A percentile compares a stretch with the other conserved stretches of the same genome.
phyloP scores from a whole-genome alignment of 2,113 vertebrate genomes.

The Tragelaphus scriptus region DNA sequence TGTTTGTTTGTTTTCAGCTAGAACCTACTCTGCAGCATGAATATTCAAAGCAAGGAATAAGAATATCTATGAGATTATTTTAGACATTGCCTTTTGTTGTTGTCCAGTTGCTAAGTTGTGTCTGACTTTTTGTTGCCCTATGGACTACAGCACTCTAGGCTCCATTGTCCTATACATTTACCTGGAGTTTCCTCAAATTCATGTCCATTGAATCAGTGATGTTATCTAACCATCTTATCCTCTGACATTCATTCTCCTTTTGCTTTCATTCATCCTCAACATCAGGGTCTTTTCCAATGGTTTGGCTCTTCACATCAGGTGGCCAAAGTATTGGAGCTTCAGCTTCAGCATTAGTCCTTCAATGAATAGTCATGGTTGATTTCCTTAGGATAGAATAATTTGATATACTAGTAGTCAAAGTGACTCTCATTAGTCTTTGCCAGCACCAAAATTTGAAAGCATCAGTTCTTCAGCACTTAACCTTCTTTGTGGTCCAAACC shows the following conservation, averaged over 20 bases:
- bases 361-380: neutral
- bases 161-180: neutral
- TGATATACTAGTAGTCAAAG: neutral
- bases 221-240: neutral
- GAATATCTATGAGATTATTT: neutral
- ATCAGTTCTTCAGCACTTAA: neutral
- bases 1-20: neutral
- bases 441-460: neutral
- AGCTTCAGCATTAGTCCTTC: neutral
- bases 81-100: neutral
- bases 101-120: neutral
- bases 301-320: neutral
- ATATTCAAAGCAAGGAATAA: neutral
- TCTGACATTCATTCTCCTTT: neutral
- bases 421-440: neutral
- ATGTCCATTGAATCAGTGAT: neutral
- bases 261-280: neutral
- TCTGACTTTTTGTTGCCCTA: neutral
- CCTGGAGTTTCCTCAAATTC: neutral
- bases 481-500: neutral
- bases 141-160: neutral
- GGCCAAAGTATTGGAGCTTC: neutral
- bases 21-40: neutral
- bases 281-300: neutral
- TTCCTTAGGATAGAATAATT: neutral